Conservation (phyloP, 2,888 invertebrate species). For the Ecliptopera silaceata region DNA sequence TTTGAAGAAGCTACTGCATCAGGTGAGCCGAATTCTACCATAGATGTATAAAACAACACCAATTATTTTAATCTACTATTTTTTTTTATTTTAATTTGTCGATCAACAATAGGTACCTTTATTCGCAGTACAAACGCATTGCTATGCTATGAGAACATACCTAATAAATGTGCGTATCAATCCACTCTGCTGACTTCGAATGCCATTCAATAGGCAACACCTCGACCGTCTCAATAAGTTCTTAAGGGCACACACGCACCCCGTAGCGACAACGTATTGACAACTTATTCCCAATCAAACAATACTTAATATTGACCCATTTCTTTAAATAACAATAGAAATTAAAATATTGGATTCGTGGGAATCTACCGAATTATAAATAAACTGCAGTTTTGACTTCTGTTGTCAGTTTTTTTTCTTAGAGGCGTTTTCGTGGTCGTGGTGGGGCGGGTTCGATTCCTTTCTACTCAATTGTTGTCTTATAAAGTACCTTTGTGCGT, state of each 20-base stretch:
- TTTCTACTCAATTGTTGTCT: conserved; percentile 55
- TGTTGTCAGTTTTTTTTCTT: conserved; percentile 66
- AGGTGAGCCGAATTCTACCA: too few species aligned
- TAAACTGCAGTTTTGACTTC: conserved; percentile 63
- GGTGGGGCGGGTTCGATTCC: conserved; percentile 59
- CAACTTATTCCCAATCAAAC: conserved; percentile 80
- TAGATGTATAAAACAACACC: too few species aligned
- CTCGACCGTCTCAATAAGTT: conserved; percentile 20
- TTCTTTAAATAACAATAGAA: conserved; percentile 76
- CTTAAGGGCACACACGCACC: conserved; percentile 51
- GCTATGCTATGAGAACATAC: conserved; percentile 58
- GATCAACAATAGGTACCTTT: conserved; percentile 26
- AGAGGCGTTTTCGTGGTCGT: conserved; percentile 52
- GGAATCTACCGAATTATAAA: conserved; percentile 71
- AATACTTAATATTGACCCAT: conserved; percentile 78
- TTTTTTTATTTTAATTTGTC: conserved; percentile 12
- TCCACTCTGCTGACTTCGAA: conserved; percentile 72
- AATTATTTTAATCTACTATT: too few species aligned
- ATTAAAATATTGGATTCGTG: conserved; percentile 78
- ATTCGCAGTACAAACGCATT: conserved; percentile 28
- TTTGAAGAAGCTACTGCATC: too few species aligned
- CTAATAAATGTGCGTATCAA: conserved; percentile 80
- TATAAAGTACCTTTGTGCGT: conserved; percentile 43
- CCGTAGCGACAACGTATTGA: conserved; percentile 67
- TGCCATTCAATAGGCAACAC: conserved; percentile 51